These are phyloP conservation scores for Xiphophorus maculatus DNA, from an alignment of 2,113 vertebrate species.

Conservation along the genomic window DNA sequence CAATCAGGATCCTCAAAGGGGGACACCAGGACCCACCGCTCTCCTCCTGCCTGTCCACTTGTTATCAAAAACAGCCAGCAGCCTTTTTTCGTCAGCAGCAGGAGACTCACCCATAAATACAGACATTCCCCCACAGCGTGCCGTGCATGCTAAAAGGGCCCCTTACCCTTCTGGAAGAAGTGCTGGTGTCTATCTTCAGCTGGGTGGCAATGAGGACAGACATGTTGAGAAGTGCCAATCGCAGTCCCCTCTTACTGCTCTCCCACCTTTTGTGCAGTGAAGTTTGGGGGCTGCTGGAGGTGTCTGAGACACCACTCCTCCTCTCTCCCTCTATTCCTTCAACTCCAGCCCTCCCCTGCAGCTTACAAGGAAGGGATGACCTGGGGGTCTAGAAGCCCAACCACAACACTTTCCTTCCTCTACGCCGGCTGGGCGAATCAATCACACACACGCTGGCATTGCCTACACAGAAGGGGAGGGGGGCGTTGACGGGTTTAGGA, in stretches of 20 bases:
- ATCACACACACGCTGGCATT: conserved; percentile 59
- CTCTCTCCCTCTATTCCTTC: background rate
- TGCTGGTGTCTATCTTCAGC: conserved; percentile 75
- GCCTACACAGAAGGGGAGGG: conserved; percentile 26
- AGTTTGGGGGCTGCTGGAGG: conserved; percentile 63
- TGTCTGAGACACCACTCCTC: conserved; percentile 39
- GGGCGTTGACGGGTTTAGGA: conserved; percentile 7
- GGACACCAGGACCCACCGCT: conserved; percentile 21
- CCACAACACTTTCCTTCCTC: conserved; percentile 57
- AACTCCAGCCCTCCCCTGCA: conserved; percentile 31
- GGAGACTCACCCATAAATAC: conserved; percentile 63
- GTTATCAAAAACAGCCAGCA: conserved; percentile 59
- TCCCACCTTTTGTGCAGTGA: conserved; percentile 61
- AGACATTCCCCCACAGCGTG: conserved; percentile 57
- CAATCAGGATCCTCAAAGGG: conserved; percentile 38
- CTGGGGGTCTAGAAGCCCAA: conserved; percentile 56
- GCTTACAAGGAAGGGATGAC: conserved; percentile 54
- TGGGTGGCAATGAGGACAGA: conserved; percentile 80
- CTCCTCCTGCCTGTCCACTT: conserved; percentile 38
- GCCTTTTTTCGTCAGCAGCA: conserved; percentile 60
- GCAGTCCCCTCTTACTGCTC: conserved; percentile 36
- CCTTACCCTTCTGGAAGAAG: conserved; percentile 78
- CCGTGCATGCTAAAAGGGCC: conserved; percentile 67
- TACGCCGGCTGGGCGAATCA: conserved; percentile 63
- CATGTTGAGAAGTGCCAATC: conserved; percentile 59